Base-by-base conservation (phyloP, 2,888 invertebrate species). In the Macaria notata region DNA sequence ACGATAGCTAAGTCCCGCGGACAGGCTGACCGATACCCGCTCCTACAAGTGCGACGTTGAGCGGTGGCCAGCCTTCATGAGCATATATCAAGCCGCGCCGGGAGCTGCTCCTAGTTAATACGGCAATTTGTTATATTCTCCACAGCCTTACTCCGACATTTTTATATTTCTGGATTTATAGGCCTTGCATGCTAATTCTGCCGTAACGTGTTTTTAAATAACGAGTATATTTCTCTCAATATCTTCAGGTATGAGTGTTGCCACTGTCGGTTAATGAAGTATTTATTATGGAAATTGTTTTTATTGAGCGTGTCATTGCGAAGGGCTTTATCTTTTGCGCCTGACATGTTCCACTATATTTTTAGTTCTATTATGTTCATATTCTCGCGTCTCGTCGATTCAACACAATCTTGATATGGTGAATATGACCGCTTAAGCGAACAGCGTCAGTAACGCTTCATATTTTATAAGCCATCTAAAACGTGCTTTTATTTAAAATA, bases 1-100 rank as follows among this genome's bases (percentile, higher is more conserved):
- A 68, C 64, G 59, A 64, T 57, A 52, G 52, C 58, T 59, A 62
- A 66, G 58, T 52, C 49, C 47, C 56, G 62, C 57, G 56, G 66
- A 66, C 65, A 56, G 50, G n/a, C 57, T 60, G 49, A 60, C 51
- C 49, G 56, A 62, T 64, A 67, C 64, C 52, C 61, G 49, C 62
- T 66, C 64, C 65, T 68, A 63, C 64, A 64, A 64, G 71, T 65
- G 67, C 62, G 76, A 77, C 77, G 64, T 72, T 75, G 78, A 77
- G 65, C 51, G 54, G 63, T 67, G 39, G 39, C 58, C 50, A 30
- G 51, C 30, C 49, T 52, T 56, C 54, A 61, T 65, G 64, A 71
- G 56, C 59, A 67, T 59, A 63, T 58, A 56, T 67, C 62, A 61
- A 59, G 58, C 66, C 62, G 64, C 50, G 63, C 63, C 64, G 62